Base-by-base conservation (phyloP, 2,113 vertebrate species). In the Pangasianodon hypophthalmus region DNA sequence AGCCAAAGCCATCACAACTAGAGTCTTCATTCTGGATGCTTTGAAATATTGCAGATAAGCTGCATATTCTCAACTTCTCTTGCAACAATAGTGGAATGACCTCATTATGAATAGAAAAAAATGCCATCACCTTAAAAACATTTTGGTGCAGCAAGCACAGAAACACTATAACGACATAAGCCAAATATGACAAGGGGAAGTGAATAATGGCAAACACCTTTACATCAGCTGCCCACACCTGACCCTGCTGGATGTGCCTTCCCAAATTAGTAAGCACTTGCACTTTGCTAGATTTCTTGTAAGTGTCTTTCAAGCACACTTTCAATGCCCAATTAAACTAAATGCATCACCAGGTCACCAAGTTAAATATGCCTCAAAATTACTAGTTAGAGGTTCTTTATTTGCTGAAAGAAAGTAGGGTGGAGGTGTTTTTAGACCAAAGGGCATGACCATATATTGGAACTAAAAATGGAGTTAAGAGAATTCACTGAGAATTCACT, bases 171-270 rank as follows among this genome's bases (percentile, higher is more conserved):
- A 82, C 16, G 56, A 82, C 48, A 54, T 54, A 52, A 16, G 46
- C 46, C 48, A 52, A 80, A 50, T 52, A 37, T 56, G 79, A 54
- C n/a, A 52, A 54, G 50, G 29, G 29, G 16, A 82, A 82, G 50
- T 54, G 32, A 82, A 54, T 82, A 82, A 82, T 82, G 79, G 46
- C n/a, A 54, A 82, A 54, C 79, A 81, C 50, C 29, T 82, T 54
- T 82, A 32, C 79, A 56, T 82, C 29, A 32, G 79, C 79, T 82
- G 50, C 79, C 50, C 50, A 82, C 50, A 82, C 50, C 14, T 82
- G 79, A 82, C 79, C n/a, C 29, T 32, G 50, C 29, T 82, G 50
- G 14, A 52, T 54, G 26, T n/a, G 26, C 26, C 18, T 80, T 80
- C 26, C 14, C n/a, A 56, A 54, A 54, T 32, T 32, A 81, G 50